Evolutionary conservation across 1,140 invertebrate species (phyloP).

Genomic region (Zaprionus capensis): DNA sequence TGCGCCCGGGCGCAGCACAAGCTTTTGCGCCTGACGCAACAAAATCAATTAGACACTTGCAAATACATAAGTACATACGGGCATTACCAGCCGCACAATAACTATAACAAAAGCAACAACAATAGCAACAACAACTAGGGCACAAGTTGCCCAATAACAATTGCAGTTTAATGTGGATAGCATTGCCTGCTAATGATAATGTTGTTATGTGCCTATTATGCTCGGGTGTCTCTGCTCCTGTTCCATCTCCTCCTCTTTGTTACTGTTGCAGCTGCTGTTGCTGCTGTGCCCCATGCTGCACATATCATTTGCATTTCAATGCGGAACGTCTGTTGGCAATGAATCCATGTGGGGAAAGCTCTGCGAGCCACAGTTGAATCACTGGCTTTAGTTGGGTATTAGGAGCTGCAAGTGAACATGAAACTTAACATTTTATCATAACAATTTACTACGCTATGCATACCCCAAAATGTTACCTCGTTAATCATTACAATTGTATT

Average conservation of each 20-base stretch:
- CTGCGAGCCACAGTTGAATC: not conserved
- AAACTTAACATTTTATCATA: slow-evolving; percentile 4
- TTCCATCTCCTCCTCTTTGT: not conserved
- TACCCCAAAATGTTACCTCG: not conserved
- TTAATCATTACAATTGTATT: not conserved
- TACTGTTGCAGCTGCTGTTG: not conserved
- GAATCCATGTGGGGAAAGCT: slow-evolving; percentile 2
- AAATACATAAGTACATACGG: slow-evolving; percentile 47
- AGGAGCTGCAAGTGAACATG: not conserved
- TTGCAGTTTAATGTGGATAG: slow-evolving; percentile 74
- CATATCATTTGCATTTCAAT: slow-evolving; percentile 70
- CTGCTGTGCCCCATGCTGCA: slow-evolving; percentile 12
- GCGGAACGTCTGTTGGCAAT: not conserved
- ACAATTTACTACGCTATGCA: not conserved
- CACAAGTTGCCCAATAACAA: slow-evolving; percentile 35
- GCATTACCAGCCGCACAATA: slow-evolving; percentile 18
- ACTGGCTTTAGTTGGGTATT: not conserved
- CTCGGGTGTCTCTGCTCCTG: slow-evolving; percentile 32
- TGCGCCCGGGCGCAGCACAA: slow-evolving; percentile 10
- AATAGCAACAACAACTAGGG: slow-evolving; percentile 24
- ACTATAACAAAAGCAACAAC: slow-evolving; percentile 18
- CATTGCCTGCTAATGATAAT: slow-evolving; percentile 70
- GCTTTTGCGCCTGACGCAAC: slow-evolving; percentile 48
- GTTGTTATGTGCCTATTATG: slow-evolving; percentile 78
- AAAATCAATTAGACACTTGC: slow-evolving; percentile 77